phyloP scores from a whole-genome alignment of 2,888 invertebrate species.

The Pristionchus maxplancki region DNA sequence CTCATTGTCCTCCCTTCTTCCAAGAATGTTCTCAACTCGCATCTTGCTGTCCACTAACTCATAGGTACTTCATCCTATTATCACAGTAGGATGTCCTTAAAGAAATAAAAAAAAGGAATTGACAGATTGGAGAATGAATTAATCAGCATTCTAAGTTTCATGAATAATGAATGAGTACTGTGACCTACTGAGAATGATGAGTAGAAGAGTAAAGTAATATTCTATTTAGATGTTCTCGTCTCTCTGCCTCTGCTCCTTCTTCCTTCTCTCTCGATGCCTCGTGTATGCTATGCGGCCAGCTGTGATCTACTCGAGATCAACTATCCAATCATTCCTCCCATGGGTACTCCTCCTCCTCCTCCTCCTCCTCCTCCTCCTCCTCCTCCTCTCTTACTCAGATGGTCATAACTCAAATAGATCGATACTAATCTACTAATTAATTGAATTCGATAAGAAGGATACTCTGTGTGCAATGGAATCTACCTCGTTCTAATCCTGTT shows the following conservation, averaged over 20 bases:
- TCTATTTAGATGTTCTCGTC: constrained; percentile 42
- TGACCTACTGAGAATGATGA: not conserved
- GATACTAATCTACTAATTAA: not conserved
- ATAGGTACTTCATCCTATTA: not conserved
- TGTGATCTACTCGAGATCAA: not conserved
- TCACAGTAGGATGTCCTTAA: not conserved
- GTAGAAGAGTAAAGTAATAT: not conserved
- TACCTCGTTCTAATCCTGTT: not conserved
- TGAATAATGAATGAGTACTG: too few species aligned
- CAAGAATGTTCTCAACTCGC: constrained; percentile 3
- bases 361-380: too few species aligned
- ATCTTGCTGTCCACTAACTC: constrained; percentile 35
- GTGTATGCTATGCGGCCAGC: not conserved
- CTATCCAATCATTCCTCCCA: not conserved
- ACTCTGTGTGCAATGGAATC: not conserved
- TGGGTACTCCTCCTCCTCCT: not conserved
- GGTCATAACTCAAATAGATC: not conserved
- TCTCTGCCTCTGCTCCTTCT: not conserved
- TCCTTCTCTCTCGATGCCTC: constrained; percentile 41
- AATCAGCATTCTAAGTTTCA: not conserved
- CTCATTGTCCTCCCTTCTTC: constrained; percentile 30
- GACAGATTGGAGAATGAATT: not conserved
- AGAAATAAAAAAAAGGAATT: too few species aligned
- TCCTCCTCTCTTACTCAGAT: not conserved
- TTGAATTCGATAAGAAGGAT: not conserved